Percentiles rank a stretch among this genome's conserved stretches.
Conservation (phyloP, 2,888 invertebrate genomes). For the Celastrina argiolus region DNA sequence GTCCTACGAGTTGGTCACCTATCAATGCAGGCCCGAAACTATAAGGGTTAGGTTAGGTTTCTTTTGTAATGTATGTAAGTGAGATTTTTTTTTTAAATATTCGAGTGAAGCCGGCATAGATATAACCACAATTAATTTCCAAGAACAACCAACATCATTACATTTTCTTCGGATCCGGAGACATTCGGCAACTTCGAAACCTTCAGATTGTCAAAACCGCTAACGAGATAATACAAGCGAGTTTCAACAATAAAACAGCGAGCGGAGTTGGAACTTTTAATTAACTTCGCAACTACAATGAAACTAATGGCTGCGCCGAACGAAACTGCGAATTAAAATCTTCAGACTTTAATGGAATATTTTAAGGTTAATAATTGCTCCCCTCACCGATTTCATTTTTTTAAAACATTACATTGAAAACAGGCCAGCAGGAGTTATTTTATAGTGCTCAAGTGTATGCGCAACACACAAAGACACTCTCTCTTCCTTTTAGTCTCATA, state of each 20-base stretch:
- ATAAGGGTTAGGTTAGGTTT: too few species aligned
- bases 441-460: too few species aligned
- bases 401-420: too few species aligned
- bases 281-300: conserved; percentile 39
- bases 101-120: too few species aligned
- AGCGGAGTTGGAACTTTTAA: conserved; percentile 37
- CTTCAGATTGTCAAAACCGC: conserved; percentile 2
- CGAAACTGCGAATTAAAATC: conserved; percentile 25
- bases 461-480: too few species aligned
- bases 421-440: too few species aligned
- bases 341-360: conserved; percentile 22
- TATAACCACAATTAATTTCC: not conserved
- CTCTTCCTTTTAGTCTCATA: too few species aligned
- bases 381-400: too few species aligned
- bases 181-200: not conserved
- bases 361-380: not conserved
- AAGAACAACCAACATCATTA: not conserved
- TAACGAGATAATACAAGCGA: conserved; percentile 9
- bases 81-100: too few species aligned
- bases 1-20: too few species aligned
- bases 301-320: conserved; percentile 36
- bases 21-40: too few species aligned
- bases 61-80: too few species aligned
- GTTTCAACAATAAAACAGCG: conserved; percentile 21
- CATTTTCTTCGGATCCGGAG: not conserved